Conservation (phyloP, 2,113 vertebrate genomes). For the Lepus timidus region DNA sequence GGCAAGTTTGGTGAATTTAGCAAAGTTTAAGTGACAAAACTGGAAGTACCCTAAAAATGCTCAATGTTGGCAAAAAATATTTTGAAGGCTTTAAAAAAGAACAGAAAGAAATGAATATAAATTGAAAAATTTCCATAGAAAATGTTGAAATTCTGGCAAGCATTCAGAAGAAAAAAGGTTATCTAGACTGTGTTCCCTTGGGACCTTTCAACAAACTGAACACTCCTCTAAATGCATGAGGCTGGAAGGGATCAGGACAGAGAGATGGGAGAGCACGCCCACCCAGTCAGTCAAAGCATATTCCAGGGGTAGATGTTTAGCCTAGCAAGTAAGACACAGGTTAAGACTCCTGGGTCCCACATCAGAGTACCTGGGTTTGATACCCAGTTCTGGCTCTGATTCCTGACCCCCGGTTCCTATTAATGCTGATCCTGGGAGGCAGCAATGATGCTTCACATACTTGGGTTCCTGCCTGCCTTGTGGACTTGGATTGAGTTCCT, state of each 20-base stretch:
- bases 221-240: conserved; percentile 46
- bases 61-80: background rate
- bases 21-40: conserved; percentile 53
- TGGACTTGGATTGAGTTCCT: too few relatives aligned
- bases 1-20: conserved; percentile 49
- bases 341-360: too few relatives aligned
- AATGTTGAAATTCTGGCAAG: conserved; percentile 60
- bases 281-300: conserved; percentile 12
- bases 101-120: conserved; percentile 41
- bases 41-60: conserved; percentile 44
- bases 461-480: too few relatives aligned
- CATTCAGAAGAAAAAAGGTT: conserved; percentile 49
- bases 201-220: conserved; percentile 20
- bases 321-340: too few relatives aligned
- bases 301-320: too few relatives aligned
- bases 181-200: conserved; percentile 13
- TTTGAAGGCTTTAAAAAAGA: conserved; percentile 2
- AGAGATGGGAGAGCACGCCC: background rate
- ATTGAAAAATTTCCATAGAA: conserved; percentile 38
- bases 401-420: too few relatives aligned
- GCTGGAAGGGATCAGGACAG: background rate
- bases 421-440: too few relatives aligned
- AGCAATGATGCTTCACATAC: too few relatives aligned
- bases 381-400: too few relatives aligned
- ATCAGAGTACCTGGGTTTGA: too few relatives aligned